Conservation (phyloP, 2,797 vertebrate species). For the Odontamblyopus lacepedii region DNA sequence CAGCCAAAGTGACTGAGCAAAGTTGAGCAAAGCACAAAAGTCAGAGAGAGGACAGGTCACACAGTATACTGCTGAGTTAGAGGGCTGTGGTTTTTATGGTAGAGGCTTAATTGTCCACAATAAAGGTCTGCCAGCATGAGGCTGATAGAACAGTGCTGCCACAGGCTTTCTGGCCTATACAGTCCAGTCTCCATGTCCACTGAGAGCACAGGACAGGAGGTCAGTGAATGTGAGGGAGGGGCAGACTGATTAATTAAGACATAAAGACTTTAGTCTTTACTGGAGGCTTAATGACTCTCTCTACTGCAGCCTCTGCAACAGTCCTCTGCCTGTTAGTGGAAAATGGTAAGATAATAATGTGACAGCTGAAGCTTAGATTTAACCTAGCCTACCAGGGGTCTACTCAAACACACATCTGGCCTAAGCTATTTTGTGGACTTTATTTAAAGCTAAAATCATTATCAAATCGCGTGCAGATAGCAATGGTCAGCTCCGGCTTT, state of each 20-base stretch:
- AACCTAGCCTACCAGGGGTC: background rate
- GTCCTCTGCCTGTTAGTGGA: background rate
- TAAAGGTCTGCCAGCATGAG: constrained; percentile 69
- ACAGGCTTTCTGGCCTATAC: constrained; percentile 58
- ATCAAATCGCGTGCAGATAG: no score
- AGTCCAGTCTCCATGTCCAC: constrained; percentile 55
- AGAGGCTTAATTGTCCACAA: constrained; percentile 63
- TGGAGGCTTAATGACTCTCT: constrained; percentile 37
- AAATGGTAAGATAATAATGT: constrained; percentile 11
- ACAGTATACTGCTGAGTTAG: constrained; percentile 51
- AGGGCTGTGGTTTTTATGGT: constrained; percentile 42
- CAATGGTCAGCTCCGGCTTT: no score
- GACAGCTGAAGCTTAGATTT: background rate
- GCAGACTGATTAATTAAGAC: constrained; percentile 51
- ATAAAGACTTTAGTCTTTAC: constrained; percentile 44
- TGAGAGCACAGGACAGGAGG: constrained; percentile 34
- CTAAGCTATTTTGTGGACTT: constrained; percentile 14
- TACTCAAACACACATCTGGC: constrained; percentile 14
- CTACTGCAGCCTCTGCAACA: background rate
- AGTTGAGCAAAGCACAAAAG: constrained; percentile 43
- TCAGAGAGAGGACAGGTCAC: constrained; percentile 45
- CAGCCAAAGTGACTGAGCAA: constrained; percentile 56
- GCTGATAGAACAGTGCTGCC: constrained; percentile 61
- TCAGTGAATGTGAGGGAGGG: constrained; percentile 36
- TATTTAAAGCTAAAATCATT: background rate